Evolutionary conservation across 35 echinoderm and acorn worm genomes (phyloP), one percentile per base, ranked within the genome.

Genomic region (Ophioderma brevispina): DNA sequence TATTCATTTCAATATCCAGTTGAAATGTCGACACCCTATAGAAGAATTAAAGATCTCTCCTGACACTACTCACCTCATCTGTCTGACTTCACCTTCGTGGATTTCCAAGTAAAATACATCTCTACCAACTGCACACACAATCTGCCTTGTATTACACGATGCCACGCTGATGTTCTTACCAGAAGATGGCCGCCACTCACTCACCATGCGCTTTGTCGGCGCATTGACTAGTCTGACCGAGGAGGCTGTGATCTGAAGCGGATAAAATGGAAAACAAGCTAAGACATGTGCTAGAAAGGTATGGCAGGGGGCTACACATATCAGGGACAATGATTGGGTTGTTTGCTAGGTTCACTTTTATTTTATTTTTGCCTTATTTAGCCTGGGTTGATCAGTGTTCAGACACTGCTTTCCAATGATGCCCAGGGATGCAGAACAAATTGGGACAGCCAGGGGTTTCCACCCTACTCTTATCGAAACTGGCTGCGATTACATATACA

Each of bases 141-240:
- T 77, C 76, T 98, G 96, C 17, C 59, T 40, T 2, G 90, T 80
- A 70, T 98, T 98, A 49, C 96, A 98, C 0, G 96, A 85, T 23
- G 96, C 96, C 30, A 98, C 96, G 39, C 93, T 98, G 82, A 98
- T 98, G 80, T 98, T 94, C 82, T 93, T 92, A 32, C 90, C 93
- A 0, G 93, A 95, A 15, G 90, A 90, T 32, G 96, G 90, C 10
- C 38, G 82, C 96, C 96, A 98, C 41, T 98, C 96, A 13, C 89
- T 92, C 6, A 92, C 92, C 42, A 98, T 78, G 17, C 86, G 81
- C 52, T 98, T 98, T 4, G 93, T 94, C 32, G 92, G 89, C 39
- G 91, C 83, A 76, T 82, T 98, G 10, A 98, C 96, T 25, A 98
- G 84, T 18, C 96, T 77, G 2, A 95, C 96, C 31, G 96, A 98